A percentile compares a stretch with the other conserved stretches of the same genome.
These are phyloP conservation scores for Oryctes rhinoceros DNA, from an alignment of 1,140 invertebrate genomes.

Conservation along the genomic window DNA sequence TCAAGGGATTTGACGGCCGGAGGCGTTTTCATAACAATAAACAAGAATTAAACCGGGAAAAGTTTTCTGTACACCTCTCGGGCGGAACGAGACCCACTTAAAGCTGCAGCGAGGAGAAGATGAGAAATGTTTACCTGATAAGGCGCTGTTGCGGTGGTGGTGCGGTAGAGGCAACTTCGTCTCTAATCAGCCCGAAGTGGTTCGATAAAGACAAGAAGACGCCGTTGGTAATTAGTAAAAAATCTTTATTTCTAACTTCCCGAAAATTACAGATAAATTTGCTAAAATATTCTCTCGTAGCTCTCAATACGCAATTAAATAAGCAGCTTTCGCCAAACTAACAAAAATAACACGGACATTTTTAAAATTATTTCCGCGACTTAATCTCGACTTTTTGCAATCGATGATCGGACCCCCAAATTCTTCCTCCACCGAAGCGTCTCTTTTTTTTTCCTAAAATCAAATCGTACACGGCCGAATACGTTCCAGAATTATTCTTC, in stretches of 20 bases:
- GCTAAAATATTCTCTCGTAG: too few relatives aligned
- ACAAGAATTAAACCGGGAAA: constrained; percentile 33
- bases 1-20: constrained; percentile 27
- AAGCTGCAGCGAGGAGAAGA: background rate
- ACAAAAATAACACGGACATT: too few relatives aligned
- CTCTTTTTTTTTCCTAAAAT: background rate
- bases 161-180: background rate
- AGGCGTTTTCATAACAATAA: constrained; percentile 37
- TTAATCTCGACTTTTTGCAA: too few relatives aligned
- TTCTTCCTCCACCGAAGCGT: background rate
- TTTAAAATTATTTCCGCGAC: too few relatives aligned
- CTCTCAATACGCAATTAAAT: too few relatives aligned
- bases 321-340: too few relatives aligned
- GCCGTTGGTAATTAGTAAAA: background rate
- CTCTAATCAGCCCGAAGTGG: constrained; percentile 19
- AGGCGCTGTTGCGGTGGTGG: background rate
- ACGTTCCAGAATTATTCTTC: background rate
- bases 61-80: constrained; percentile 27
- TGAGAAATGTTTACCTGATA: constrained; percentile 25
- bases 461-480: background rate
- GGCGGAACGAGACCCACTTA: background rate
- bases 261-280: background rate
- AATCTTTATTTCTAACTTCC: constrained; percentile 21
- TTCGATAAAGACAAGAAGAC: constrained; percentile 12
- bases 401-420: too few relatives aligned